Base-by-base conservation (phyloP, 2,113 vertebrate species). In the Pollimyrus isidori region DNA sequence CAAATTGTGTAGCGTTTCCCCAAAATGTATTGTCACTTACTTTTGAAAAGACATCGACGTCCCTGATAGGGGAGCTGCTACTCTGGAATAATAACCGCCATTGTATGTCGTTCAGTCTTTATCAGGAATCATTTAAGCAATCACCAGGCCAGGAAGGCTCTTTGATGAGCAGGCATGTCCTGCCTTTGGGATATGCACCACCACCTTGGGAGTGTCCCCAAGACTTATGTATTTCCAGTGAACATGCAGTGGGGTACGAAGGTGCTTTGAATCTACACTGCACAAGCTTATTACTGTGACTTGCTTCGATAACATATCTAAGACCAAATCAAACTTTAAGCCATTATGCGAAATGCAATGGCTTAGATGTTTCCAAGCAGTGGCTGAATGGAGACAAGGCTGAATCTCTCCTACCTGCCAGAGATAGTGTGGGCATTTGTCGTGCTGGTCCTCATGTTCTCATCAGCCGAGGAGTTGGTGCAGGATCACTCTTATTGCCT, bases 1-100 rank as follows among this genome's bases (percentile, higher is more conserved):
- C 46, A 39, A 45, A 90, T 84, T 87, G 42, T 85, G 58, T 87
- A 52, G 11, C 82, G 69, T 87, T 48, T 92, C 84, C 89, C 50
- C 86, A 89, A 89, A 92, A 83, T 56, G 85, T 88, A 87, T 80
- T 58, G 65, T 87, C n/a, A 56, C 88, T 89, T 92, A 17, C 49
- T 52, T 65, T 90, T 90, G 89, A 92, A 90, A 89, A 89, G 65
- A 80, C 45, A 89, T 89, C 65, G 65, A 6, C 87, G 7, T 50
- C 82, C 90, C 89, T 92, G 30, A 92, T 88, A 73, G 76, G 69
- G 52, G 2, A 26, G 89, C 65, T 89, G 84, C 90, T 65, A 73
- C 3, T 56, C 39, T 85, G 53, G 35, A 90, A 23, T 23, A 86
- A 26, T 35, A 62, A 5, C 17, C 19, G 30, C 58, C 45, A 46